Evolutionary conservation across 2,797 vertebrate genomes (phyloP).

Genomic region (Thamnophis elegans): DNA sequence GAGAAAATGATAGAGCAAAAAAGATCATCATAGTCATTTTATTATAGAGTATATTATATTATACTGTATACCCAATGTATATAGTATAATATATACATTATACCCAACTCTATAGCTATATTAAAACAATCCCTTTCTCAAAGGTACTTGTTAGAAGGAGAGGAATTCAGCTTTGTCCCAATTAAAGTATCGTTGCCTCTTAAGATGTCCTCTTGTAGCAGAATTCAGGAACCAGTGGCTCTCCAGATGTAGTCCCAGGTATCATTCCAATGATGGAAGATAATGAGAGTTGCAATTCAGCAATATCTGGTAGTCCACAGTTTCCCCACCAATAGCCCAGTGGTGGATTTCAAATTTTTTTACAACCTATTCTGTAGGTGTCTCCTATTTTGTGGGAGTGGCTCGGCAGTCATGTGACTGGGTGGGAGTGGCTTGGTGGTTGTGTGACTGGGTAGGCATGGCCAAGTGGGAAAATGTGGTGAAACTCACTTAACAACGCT

Average conservation of each 20-base stretch:
- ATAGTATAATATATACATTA: no score
- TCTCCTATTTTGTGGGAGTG: no score
- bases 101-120: background rate
- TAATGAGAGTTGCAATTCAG: background rate
- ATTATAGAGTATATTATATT: background rate
- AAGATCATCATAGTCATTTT: background rate
- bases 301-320: background rate
- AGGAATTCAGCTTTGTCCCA: background rate
- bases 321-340: background rate
- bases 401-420: no score
- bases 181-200: background rate
- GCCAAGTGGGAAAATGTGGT: no score
- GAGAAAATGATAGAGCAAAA: background rate
- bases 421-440: no score
- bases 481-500: no score
- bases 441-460: no score
- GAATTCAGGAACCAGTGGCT: background rate
- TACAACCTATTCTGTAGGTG: no score
- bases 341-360: no score
- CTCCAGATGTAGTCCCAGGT: background rate
- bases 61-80: no score
- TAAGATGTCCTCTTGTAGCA: background rate
- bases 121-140: background rate
- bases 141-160: background rate
- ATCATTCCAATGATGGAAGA: background rate